phyloP scores from a whole-genome alignment of 1,140 invertebrate species.

The Drosophila simulans region DNA sequence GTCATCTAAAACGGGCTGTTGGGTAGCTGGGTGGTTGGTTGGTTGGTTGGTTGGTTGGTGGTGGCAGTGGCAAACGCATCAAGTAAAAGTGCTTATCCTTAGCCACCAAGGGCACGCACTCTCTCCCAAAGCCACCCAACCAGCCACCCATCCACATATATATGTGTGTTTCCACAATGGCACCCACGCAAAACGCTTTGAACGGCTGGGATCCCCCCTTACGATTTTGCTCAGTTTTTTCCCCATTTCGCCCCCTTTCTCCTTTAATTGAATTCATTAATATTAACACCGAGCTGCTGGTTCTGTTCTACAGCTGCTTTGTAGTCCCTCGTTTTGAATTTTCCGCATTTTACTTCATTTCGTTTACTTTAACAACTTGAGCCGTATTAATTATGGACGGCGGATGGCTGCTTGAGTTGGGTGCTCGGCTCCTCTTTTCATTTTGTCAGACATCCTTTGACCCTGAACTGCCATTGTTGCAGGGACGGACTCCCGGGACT shows the following conservation, averaged over 20 bases:
- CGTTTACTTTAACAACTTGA: constrained; percentile 33
- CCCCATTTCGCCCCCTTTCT: constrained; percentile 12
- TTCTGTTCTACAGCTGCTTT: constrained; percentile 8
- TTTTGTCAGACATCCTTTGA: constrained; percentile 41
- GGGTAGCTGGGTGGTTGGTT: constrained; percentile 2
- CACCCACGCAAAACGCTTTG: constrained; percentile 20
- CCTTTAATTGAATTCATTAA: constrained; percentile 65
- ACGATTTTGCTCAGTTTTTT: constrained; percentile 4
- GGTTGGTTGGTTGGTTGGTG: too few species aligned
- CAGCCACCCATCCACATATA: constrained; percentile 1
- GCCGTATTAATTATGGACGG: constrained; percentile 34
- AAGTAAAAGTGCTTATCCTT: constrained; percentile 60
- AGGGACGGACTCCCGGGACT: constrained; percentile 6
- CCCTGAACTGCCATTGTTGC: constrained; percentile 29
- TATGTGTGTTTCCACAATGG: constrained; percentile 9
- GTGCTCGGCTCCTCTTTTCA: constrained; percentile 11
- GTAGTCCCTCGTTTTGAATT: constrained; percentile 16
- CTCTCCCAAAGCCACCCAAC: constrained; percentile 3
- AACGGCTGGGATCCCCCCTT: constrained; percentile 7
- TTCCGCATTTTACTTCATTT: constrained; percentile 30
- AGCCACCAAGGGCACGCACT: constrained; percentile 64
- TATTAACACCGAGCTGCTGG: constrained; percentile 32
- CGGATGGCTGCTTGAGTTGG: constrained; percentile 16
- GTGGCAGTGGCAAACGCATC: constrained; percentile 18
- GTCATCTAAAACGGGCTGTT: constrained; percentile 31